Evolutionary conservation across 2,113 vertebrate species (phyloP).

Genomic region (Picathartes gymnocephalus): DNA sequence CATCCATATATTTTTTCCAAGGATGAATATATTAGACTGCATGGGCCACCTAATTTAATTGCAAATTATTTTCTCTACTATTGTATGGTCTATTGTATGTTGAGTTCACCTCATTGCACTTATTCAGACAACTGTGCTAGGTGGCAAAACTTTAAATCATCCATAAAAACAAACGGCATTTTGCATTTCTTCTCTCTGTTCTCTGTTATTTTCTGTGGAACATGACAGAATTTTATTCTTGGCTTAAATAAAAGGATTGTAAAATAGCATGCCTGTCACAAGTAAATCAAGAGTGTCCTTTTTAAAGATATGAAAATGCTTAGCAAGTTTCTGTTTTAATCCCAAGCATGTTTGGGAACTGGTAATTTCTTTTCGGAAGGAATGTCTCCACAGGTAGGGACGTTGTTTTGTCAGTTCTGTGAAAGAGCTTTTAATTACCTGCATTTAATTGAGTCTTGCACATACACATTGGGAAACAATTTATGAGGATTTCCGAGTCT

Average conservation of each 20-base stretch:
- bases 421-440: slow-evolving; percentile 46
- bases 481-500: slow-evolving; percentile 13
- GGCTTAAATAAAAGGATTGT: background rate
- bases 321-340: background rate
- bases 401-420: background rate
- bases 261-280: background rate
- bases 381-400: background rate
- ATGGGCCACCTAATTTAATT: background rate
- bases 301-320: background rate
- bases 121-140: background rate
- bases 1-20: background rate
- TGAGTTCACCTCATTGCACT: background rate
- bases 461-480: background rate
- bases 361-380: background rate
- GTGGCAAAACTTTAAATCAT: background rate
- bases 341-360: background rate
- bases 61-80: background rate
- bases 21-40: background rate
- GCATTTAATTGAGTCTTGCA: slow-evolving; percentile 22
- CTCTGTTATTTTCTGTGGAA: background rate
- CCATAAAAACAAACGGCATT: background rate
- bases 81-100: fast-evolving
- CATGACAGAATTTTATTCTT: background rate
- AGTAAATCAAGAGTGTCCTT: background rate
- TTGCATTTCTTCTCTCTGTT: background rate